Evolutionary conservation across 2,797 vertebrate species (phyloP).

Genomic region (Spinibarbus caldwelli): DNA sequence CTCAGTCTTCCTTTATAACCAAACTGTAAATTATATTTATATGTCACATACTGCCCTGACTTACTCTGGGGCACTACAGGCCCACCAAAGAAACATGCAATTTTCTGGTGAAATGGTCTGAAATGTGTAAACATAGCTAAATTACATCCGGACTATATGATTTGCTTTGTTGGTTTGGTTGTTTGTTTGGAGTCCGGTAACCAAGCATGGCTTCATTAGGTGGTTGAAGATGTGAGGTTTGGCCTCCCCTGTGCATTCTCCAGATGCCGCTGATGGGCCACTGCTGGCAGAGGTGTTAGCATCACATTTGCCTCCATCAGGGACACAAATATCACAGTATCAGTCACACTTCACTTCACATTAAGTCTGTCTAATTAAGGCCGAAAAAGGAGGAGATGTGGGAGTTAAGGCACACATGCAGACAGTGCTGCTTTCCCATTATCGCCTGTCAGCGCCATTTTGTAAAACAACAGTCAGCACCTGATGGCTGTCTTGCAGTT

Average conservation of each 20-base stretch:
- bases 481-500: constrained; percentile 12
- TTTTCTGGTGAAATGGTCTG: constrained; percentile 57
- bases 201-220: constrained; percentile 48
- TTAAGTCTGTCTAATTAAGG: constrained; percentile 61
- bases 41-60: constrained; percentile 41
- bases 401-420: constrained; percentile 36
- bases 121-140: constrained; percentile 65
- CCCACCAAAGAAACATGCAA: constrained; percentile 60
- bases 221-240: constrained; percentile 58
- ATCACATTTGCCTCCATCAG: constrained; percentile 71
- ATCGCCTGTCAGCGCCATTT: constrained; percentile 34
- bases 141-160: constrained; percentile 63
- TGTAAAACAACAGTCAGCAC: constrained; percentile 44
- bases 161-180: constrained; percentile 52
- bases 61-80: constrained; percentile 57
- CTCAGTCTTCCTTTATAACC: constrained; percentile 37
- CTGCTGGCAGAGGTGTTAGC: constrained; percentile 65
- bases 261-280: constrained; percentile 52
- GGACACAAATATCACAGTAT: constrained; percentile 61
- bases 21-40: constrained; percentile 65
- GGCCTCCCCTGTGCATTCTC: constrained; percentile 61
- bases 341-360: constrained; percentile 58
- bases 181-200: constrained; percentile 51
- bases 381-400: constrained; percentile 31
- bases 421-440: constrained; percentile 25